phyloP scores from a whole-genome alignment of 2,797 vertebrate species.

The Sebastes itinus region DNA sequence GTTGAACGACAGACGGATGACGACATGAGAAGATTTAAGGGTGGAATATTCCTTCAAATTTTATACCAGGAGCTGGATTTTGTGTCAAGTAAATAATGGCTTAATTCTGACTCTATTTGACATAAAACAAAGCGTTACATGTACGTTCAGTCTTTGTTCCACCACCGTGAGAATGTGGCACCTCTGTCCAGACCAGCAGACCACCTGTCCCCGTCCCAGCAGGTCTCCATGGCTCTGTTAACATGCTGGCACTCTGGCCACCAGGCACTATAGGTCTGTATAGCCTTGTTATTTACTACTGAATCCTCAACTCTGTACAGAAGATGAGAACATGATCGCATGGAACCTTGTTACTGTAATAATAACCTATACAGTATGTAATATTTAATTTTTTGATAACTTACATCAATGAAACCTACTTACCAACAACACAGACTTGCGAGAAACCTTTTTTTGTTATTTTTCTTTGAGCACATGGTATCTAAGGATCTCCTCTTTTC shows the following conservation, averaged over 20 bases:
- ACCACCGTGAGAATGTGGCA: constrained; percentile 16
- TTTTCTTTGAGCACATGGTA: constrained; percentile 70
- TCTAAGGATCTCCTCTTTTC: constrained; percentile 53
- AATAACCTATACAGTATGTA: constrained; percentile 92
- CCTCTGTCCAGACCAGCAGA: constrained; percentile 47
- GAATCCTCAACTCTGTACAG: constrained; percentile 90
- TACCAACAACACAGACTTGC: constrained; percentile 67
- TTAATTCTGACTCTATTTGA: not conserved
- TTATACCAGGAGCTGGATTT: constrained; percentile 13
- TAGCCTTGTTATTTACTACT: constrained; percentile 93
- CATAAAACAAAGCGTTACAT: not conserved
- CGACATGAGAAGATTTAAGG: not conserved
- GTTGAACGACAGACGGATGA: not conserved
- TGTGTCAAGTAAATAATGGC: not conserved
- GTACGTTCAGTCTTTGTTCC: not conserved
- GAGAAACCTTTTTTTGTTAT: constrained; percentile 52
- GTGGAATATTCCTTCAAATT: not conserved
- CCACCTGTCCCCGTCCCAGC: constrained; percentile 40
- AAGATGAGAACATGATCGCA: constrained; percentile 82
- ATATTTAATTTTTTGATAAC: constrained; percentile 82
- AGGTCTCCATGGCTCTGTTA: constrained; percentile 54
- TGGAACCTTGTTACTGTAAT: constrained; percentile 91
- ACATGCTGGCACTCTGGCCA: constrained; percentile 73
- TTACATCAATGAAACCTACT: constrained; percentile 69
- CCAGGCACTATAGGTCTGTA: constrained; percentile 84